phyloP scores from a whole-genome alignment of 1,140 invertebrate species.

The Ostrea edulis region DNA sequence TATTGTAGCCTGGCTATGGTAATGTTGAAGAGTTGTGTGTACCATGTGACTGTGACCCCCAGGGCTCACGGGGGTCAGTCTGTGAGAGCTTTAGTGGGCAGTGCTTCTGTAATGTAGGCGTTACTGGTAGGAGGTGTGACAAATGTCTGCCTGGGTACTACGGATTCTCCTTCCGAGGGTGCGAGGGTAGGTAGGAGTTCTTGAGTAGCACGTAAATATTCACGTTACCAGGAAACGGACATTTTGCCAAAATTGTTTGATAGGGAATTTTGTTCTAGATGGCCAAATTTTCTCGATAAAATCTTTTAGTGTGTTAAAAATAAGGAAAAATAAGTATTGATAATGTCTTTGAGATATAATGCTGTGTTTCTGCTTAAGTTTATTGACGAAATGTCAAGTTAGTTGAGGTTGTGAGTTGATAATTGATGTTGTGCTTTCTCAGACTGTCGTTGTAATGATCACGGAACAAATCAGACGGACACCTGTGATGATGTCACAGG shows the following conservation, averaged over 20 bases:
- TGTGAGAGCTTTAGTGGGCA: conserved; percentile 93
- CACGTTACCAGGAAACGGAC: no score
- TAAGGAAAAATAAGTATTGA: background rate
- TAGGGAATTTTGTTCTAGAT: no score
- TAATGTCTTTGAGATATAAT: background rate
- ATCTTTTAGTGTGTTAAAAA: background rate
- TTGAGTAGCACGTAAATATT: no score
- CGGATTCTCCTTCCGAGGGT: conserved; percentile 90
- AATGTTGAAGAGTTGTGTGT: conserved; percentile 73
- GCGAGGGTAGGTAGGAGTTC: conserved; percentile 78
- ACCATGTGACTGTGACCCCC: conserved; percentile 88
- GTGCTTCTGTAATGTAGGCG: conserved; percentile 93
- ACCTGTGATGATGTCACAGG: conserved; percentile 93
- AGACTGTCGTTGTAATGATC: conserved; percentile 71
- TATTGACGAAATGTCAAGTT: no score
- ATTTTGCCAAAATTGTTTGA: no score
- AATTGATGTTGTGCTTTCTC: background rate
- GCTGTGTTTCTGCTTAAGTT: no score
- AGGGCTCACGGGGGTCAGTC: conserved; percentile 87
- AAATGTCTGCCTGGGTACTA: conserved; percentile 89
- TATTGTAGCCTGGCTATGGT: conserved; percentile 60
- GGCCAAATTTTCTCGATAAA: no score
- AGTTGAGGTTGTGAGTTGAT: background rate
- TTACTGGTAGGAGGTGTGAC: conserved; percentile 91
- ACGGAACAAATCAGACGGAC: conserved; percentile 66